These are phyloP conservation scores for Cosmia pyralina DNA, from an alignment of 2,888 invertebrate genomes.

Conservation along the genomic window DNA sequence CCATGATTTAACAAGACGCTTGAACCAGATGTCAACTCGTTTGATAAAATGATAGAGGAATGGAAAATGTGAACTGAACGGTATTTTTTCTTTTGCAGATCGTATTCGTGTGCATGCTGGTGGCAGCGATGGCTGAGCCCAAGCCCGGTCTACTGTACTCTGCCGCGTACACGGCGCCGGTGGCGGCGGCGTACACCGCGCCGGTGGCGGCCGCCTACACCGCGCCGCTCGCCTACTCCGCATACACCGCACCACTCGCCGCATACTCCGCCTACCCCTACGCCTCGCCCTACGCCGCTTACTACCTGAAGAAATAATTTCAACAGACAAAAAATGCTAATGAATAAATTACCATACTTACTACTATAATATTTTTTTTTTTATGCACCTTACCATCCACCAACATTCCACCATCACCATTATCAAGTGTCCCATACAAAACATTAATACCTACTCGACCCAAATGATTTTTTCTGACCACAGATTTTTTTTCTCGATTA, in stretches of 20 bases:
- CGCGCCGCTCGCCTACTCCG: constrained; percentile 65
- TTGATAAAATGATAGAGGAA: no score
- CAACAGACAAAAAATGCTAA: not conserved
- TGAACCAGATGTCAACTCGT: not conserved
- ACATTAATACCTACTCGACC: no score
- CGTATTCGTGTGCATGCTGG: constrained; percentile 79
- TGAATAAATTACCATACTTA: constrained; percentile 16
- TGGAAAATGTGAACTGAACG: not conserved
- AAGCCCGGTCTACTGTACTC: constrained; percentile 81
- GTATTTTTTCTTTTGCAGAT: constrained; percentile 72
- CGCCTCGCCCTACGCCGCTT: constrained; percentile 69
- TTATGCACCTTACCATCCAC: no score
- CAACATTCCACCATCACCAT: no score
- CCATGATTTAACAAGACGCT: not conserved
- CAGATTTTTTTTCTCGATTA: no score
- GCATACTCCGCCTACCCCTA: constrained; percentile 69
- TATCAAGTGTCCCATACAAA: no score
- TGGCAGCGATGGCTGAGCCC: constrained; percentile 74
- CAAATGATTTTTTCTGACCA: no score
- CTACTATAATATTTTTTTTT: not conserved
- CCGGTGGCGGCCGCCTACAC: constrained; percentile 64
- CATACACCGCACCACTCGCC: no score
- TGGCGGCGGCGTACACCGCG: constrained; percentile 70
- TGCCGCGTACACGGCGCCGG: constrained; percentile 72
- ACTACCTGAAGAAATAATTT: constrained; percentile 52